A percentile compares a stretch with the other conserved stretches of the same genome.
Conservation (phyloP, 2,888 invertebrate species). For the Tenthredo notha region DNA sequence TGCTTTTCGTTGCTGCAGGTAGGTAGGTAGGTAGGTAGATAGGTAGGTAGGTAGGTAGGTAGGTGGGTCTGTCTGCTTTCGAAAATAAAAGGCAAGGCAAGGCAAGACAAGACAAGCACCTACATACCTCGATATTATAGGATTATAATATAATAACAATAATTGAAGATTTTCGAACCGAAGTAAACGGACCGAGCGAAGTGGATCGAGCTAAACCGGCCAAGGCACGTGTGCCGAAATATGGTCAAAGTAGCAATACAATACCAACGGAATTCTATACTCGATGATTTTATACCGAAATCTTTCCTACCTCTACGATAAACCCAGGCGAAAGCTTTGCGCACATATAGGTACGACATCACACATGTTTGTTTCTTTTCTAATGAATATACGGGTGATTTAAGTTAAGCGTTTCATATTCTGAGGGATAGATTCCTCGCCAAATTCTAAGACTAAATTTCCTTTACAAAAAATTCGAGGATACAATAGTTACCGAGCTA, state of each 20-base stretch:
- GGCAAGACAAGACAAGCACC: background rate
- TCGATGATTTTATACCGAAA: background rate
- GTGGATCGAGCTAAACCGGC: background rate
- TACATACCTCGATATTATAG: background rate
- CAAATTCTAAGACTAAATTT: no score
- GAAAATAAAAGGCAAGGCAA: constrained; percentile 6
- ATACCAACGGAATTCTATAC: constrained; percentile 9
- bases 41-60: background rate
- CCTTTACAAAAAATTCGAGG: no score
- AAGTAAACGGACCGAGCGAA: background rate
- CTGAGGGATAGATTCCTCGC: no score
- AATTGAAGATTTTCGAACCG: constrained; percentile 10
- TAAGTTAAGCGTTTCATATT: no score
- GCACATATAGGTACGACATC: no score
- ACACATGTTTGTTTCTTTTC: no score
- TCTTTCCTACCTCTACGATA: background rate
- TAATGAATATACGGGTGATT: no score
- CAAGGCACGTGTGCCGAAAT: constrained; percentile 15
- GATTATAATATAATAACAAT: background rate
- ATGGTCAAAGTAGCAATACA: background rate
- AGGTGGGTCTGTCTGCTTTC: constrained; percentile 13
- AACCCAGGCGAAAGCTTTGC: background rate
- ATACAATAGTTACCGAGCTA: no score
- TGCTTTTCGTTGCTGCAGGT: background rate
- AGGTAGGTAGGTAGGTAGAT: background rate